Percentiles rank a stretch among this genome's conserved stretches.
Evolutionary conservation across 2,888 invertebrate genomes (phyloP).

Genomic region (Matsumyia berberina): DNA sequence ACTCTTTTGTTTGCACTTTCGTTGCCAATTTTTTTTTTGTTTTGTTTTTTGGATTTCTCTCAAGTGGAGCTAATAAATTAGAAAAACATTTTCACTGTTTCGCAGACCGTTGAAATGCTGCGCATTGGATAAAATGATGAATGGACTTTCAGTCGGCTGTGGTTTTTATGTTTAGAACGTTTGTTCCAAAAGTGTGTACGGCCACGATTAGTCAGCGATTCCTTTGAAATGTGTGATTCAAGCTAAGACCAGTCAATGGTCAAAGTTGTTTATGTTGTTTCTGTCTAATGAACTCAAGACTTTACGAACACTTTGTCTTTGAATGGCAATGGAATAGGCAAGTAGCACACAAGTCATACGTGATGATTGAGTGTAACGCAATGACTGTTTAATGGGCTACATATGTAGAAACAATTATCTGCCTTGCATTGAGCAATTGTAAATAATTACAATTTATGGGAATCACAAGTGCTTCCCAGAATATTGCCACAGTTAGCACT

Average conservation of each 20-base stretch:
- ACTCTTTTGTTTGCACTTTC: constrained; percentile 29
- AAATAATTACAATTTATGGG: background rate
- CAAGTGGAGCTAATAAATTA: background rate
- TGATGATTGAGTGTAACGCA: background rate
- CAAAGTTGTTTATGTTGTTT: too few relatives aligned
- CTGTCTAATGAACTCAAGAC: too few relatives aligned
- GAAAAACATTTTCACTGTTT: constrained; percentile 6
- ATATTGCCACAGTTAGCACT: too few relatives aligned
- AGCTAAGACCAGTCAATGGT: background rate
- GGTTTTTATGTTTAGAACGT: background rate
- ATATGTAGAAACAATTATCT: background rate
- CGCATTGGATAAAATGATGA: background rate
- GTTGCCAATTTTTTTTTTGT: background rate
- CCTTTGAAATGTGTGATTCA: constrained; percentile 1
- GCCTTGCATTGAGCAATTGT: background rate
- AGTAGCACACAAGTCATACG: background rate
- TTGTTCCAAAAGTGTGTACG: background rate
- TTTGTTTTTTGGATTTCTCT: background rate
- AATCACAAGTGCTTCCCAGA: background rate
- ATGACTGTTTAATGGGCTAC: background rate
- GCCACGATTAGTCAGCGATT: background rate
- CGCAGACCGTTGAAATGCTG: background rate
- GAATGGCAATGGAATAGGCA: too few relatives aligned
- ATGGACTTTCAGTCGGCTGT: too few relatives aligned
- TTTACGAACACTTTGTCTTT: too few relatives aligned